Conservation (phyloP, 2,113 vertebrate genomes). For the Oncorhynchus kisutch region DNA sequence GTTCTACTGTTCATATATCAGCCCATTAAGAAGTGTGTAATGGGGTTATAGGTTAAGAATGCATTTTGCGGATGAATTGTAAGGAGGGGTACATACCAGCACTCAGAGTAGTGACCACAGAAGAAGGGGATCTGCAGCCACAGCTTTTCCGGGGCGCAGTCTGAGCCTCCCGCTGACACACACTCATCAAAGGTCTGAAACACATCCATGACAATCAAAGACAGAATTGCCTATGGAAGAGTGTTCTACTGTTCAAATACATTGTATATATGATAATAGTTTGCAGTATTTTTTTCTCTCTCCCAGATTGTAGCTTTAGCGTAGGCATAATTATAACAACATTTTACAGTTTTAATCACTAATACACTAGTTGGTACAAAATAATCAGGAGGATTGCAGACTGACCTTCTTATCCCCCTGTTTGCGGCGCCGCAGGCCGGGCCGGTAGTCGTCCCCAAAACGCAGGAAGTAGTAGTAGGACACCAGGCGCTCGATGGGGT, state of each 20-base stretch:
- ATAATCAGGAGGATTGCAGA: not conserved
- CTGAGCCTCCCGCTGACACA: constrained; percentile 92
- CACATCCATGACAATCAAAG: constrained; percentile 9
- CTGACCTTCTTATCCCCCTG: constrained; percentile 98
- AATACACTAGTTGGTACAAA: too few species aligned
- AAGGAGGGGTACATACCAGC: constrained; percentile 80
- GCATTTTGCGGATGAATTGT: not conserved
- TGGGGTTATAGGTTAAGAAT: not conserved
- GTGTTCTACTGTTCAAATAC: too few species aligned
- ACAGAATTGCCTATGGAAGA: not conserved
- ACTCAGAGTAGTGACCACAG: constrained; percentile 98
- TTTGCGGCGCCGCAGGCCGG: constrained; percentile 92
- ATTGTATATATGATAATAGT: too few species aligned
- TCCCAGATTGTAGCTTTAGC: too few species aligned
- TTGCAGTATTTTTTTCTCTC: too few species aligned
- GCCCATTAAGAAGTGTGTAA: not conserved
- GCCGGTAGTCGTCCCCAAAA: constrained; percentile 97
- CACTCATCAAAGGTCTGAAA: constrained; percentile 98
- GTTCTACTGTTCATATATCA: not conserved
- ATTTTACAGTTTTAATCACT: too few species aligned
- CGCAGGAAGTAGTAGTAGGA: constrained; percentile 98
- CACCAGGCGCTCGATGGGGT: constrained; percentile 96
- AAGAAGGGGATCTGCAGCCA: constrained; percentile 99
- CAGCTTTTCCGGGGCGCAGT: constrained; percentile 97
- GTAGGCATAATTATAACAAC: too few species aligned